phyloP scores from a whole-genome alignment of 2,888 invertebrate genomes.

The Zaprionus bogoriensis region DNA sequence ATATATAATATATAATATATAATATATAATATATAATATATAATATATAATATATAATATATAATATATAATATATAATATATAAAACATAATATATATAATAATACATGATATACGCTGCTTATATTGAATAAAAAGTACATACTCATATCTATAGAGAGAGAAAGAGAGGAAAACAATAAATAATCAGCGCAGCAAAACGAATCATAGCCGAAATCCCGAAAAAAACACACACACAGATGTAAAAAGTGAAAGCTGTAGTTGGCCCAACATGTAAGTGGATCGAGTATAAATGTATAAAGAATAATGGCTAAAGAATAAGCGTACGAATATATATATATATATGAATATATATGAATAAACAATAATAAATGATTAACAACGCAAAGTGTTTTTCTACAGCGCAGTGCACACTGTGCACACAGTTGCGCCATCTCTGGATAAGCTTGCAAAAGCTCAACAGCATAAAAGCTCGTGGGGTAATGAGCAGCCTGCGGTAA shows the following conservation, averaged over 20 bases:
- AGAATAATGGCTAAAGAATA: slow-evolving; percentile 51
- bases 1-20: slow-evolving; percentile 10
- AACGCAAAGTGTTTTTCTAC: slow-evolving; percentile 9
- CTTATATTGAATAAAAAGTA: slow-evolving; percentile 60
- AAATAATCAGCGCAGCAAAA: slow-evolving; percentile 22
- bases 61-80: slow-evolving; percentile 10
- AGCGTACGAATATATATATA: slow-evolving; percentile 42
- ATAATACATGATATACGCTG: slow-evolving; percentile 21
- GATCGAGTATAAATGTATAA: slow-evolving; percentile 50
- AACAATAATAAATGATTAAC: slow-evolving; percentile 68
- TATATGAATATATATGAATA: slow-evolving; percentile 55
- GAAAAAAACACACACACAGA: slow-evolving; percentile 16
- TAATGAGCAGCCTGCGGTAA: too few relatives aligned
- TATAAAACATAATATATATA: slow-evolving; percentile 12
- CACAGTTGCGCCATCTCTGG: not conserved
- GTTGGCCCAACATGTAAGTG: slow-evolving; percentile 34
- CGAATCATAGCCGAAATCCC: slow-evolving; percentile 12
- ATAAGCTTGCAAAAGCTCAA: too few relatives aligned
- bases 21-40: slow-evolving; percentile 35
- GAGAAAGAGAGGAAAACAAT: slow-evolving; percentile 17
- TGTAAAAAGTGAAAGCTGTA: slow-evolving; percentile 53
- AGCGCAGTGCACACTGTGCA: not conserved
- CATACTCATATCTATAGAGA: slow-evolving; percentile 59
- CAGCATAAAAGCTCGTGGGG: too few relatives aligned
- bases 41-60: slow-evolving; percentile 57